Conservation (phyloP, 2,797 vertebrate genomes). For the Lithobates pipiens region DNA sequence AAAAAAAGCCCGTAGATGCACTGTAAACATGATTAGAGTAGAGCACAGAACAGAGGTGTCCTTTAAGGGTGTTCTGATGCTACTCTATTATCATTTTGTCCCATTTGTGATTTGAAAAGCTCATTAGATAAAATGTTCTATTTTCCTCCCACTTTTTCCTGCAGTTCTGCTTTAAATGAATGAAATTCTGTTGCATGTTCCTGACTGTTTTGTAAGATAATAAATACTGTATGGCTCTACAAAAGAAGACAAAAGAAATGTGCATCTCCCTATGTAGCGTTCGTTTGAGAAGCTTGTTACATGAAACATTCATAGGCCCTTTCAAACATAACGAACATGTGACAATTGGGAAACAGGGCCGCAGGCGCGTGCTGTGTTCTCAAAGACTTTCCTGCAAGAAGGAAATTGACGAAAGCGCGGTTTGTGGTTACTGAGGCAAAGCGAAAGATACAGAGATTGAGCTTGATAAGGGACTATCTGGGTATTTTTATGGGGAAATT, state of each 20-base stretch:
- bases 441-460: not conserved
- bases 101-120: too few species aligned
- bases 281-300: not conserved
- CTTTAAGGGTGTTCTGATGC: too few species aligned
- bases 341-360: constrained; percentile 1
- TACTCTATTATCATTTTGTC: too few species aligned
- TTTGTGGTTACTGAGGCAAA: constrained; percentile 21
- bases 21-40: too few species aligned
- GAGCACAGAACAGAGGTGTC: too few species aligned
- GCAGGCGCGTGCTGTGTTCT: not conserved
- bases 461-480: not conserved
- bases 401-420: constrained; percentile 20
- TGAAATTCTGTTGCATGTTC: too few species aligned
- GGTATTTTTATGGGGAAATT: not conserved
- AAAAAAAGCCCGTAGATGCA: too few species aligned
- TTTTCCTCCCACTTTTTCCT: too few species aligned
- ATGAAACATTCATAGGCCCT: constrained; percentile 15
- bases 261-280: not conserved
- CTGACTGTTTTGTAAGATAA: too few species aligned
- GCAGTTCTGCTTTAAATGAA: too few species aligned
- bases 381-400: constrained; percentile 1
- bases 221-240: too few species aligned
- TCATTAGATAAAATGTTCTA: too few species aligned
- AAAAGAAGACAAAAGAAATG: not conserved
- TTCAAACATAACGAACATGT: constrained; percentile 11